Percentiles rank a stretch among this genome's conserved stretches.
Conservation (phyloP, 1,140 invertebrate genomes). For the Rhysida immarginata region DNA sequence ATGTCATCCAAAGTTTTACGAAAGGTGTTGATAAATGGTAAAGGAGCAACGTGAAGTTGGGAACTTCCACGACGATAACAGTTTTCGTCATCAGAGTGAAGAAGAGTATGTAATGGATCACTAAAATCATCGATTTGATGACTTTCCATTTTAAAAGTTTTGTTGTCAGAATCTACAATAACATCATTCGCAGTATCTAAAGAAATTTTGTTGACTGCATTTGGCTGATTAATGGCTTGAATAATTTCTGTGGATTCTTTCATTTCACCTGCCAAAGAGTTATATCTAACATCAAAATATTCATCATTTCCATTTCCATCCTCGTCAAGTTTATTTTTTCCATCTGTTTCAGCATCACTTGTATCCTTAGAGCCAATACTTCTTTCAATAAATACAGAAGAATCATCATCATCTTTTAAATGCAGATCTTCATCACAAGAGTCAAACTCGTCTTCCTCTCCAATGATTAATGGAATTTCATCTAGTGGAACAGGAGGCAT, state of each 20-base stretch:
- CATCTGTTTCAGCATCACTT: too few relatives aligned
- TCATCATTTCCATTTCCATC: background rate
- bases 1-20: constrained; percentile 54
- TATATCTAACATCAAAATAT: background rate
- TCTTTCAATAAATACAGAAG: too few relatives aligned
- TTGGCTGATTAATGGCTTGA: background rate
- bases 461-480: constrained; percentile 12
- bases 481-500: constrained; percentile 30
- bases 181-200: background rate
- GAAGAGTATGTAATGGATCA: constrained; percentile 55
- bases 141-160: constrained; percentile 36
- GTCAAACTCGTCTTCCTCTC: background rate
- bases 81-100: constrained; percentile 40
- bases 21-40: constrained; percentile 49
- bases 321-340: background rate
- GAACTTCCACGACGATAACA: constrained; percentile 9
- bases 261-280: background rate
- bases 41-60: constrained; percentile 36
- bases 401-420: background rate
- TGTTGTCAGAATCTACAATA: constrained; percentile 17
- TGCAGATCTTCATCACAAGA: background rate
- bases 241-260: background rate
- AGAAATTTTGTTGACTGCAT: background rate
- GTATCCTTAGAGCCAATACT: too few relatives aligned
- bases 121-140: constrained; percentile 49